Percentiles rank a stretch among this genome's conserved stretches.
phyloP scores from a whole-genome alignment of 2,888 invertebrate species.

The Tenthredo amoena region DNA sequence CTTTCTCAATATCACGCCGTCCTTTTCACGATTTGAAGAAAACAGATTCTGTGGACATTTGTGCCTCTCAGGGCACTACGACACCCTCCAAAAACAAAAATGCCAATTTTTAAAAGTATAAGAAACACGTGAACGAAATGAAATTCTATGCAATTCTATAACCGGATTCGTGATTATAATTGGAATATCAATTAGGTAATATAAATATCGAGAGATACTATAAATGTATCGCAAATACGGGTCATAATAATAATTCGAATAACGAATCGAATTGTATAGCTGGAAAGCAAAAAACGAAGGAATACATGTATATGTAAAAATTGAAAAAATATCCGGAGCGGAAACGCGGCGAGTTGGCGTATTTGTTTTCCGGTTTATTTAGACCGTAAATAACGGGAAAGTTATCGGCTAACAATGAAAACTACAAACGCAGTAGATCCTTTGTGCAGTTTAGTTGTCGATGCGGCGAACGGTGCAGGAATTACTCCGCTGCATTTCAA shows the following conservation, averaged over 20 bases:
- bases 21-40: background rate
- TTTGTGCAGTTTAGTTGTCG: slow-evolving; percentile 1
- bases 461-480: background rate
- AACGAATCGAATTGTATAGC: background rate
- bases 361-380: slow-evolving; percentile 32
- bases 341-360: background rate
- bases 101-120: background rate
- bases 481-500: background rate
- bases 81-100: background rate
- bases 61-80: background rate
- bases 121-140: background rate
- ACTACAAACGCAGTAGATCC: slow-evolving; percentile 5
- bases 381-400: background rate
- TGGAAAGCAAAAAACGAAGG: background rate
- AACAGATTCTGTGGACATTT: background rate
- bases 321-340: slow-evolving; percentile 7
- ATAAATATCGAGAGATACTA: background rate
- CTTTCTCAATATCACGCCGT: background rate
- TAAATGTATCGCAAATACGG: background rate
- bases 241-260: background rate
- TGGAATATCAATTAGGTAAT: background rate
- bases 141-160: background rate
- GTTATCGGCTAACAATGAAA: slow-evolving; percentile 15
- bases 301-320: background rate
- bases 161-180: background rate